phyloP scores from a whole-genome alignment of 2,888 invertebrate species.

The Linyphia triangularis region DNA sequence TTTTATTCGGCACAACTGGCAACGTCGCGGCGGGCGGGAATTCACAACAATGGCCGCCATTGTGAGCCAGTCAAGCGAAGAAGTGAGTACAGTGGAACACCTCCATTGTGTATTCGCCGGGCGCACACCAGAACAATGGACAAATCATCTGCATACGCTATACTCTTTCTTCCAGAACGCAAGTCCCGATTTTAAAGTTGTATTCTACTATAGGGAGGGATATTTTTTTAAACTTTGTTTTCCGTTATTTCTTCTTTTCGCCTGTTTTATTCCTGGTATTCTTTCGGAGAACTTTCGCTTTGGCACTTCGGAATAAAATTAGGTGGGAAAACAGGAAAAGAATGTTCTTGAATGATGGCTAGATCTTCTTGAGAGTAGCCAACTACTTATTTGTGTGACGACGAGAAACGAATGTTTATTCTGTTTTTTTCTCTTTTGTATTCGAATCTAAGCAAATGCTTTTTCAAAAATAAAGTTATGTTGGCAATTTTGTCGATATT shows the following conservation, averaged over 20 bases:
- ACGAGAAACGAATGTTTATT: background rate
- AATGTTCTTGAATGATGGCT: constrained; percentile 41
- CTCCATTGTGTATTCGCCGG: constrained; percentile 62
- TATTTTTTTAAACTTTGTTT: constrained; percentile 49
- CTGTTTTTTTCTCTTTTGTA: no score
- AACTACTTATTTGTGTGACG: background rate
- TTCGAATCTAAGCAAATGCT: no score
- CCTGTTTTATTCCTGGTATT: background rate
- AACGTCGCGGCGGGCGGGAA: constrained; percentile 73
- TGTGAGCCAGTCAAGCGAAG: constrained; percentile 73
- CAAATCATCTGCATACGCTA: constrained; percentile 74
- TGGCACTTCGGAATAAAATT: constrained; percentile 60
- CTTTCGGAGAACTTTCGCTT: constrained; percentile 49
- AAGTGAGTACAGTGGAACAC: constrained; percentile 74
- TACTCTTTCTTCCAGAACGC: constrained; percentile 48
- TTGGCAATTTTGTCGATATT: no score
- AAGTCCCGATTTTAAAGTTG: constrained; percentile 68
- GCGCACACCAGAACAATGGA: constrained; percentile 64
- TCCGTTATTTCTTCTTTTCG: constrained; percentile 42
- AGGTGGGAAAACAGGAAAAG: constrained; percentile 46
- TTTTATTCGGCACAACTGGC: constrained; percentile 64
- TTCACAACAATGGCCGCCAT: constrained; percentile 67
- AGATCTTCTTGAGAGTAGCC: background rate
- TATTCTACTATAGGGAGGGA: constrained; percentile 30
- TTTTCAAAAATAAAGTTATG: no score